Evolutionary conservation across 2,797 vertebrate species (phyloP), one percentile per base, ranked within the genome.

Genomic region (Emys orbicularis): DNA sequence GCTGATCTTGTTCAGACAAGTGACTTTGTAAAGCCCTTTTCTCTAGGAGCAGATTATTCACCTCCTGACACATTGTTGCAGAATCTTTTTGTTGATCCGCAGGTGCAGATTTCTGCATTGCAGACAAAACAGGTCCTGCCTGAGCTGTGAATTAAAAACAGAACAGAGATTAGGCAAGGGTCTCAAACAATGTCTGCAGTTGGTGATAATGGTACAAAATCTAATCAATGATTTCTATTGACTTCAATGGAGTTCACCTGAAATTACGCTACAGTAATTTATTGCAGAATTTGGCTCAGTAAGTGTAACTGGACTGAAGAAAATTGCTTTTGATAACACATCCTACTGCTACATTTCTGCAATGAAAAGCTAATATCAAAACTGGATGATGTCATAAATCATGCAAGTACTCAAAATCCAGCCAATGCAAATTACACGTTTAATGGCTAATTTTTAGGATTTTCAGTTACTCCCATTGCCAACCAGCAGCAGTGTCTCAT

Each of bases 121-220:
- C 97, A 21, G 98, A 98, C 87, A 99, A 98, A 96, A 99, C 97
- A 87, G 98, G 98, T 74, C 98, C 97, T 23, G 98, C 98, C 81
- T 99, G 98, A 94, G 98, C 99, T 99, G 47, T n/a, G 90, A 92
- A 83, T n/a, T 41, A 72, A 94, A 89, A 85, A 16, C 37, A 88
- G 25, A 56, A 47, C 13, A 49, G 44, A 77, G 27, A 83, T 31
- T 76, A 18, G 13, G 54, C 50, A 37, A 53, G 56, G 59, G 19
- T 37, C 23, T 37, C n/a, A 23, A 72, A 41, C 44, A 77, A 49
- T 47, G 74, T 88, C 44, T 72, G 50, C 52, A 34, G 49, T 81
- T 86, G 44, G 41, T 12, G 21, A 61, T 41, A 90, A 41, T 21
- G 18, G 12, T 49, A 10, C 27, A 47, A 49, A 77, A 41, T 72